phyloP scores from a whole-genome alignment of 2,888 invertebrate species.

The Trissolcus japonicus region DNA sequence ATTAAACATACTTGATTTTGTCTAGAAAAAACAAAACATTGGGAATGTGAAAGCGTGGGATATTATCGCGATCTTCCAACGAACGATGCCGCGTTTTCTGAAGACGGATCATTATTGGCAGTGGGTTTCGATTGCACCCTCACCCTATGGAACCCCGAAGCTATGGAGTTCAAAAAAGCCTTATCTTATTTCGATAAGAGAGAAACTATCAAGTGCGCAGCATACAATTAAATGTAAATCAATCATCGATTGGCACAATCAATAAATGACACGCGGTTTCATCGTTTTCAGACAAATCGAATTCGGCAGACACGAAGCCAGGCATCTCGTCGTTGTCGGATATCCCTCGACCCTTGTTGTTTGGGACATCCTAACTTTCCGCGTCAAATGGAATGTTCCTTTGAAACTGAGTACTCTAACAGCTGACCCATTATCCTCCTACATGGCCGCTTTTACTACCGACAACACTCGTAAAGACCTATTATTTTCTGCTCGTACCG shows the following conservation, averaged over 20 bases:
- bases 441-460: conserved; percentile 83
- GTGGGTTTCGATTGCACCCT: conserved; percentile 82
- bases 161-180: conserved; percentile 79
- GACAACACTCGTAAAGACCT: conserved; percentile 80
- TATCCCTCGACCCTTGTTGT: conserved; percentile 81
- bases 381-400: conserved; percentile 83
- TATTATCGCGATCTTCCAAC: conserved; percentile 80
- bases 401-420: conserved; percentile 77
- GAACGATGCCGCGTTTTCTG: conserved; percentile 81
- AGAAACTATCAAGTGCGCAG: conserved; percentile 72
- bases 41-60: conserved; percentile 82
- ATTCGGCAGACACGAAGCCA: conserved; percentile 79
- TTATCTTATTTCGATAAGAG: conserved; percentile 76
- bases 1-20: background rate
- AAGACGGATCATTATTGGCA: conserved; percentile 86
- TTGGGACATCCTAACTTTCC: conserved; percentile 85
- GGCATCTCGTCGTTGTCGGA: conserved; percentile 79
- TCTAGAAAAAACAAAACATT: conserved; percentile 72
- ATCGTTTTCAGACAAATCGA: conserved; percentile 65
- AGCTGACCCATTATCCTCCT: conserved; percentile 81
- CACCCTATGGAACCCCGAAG: conserved; percentile 83
- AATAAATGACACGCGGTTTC: background rate
- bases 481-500: background rate
- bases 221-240: background rate
- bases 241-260: background rate